Conservation (phyloP, 2,797 vertebrate species). For the Leptodactylus fallax region DNA sequence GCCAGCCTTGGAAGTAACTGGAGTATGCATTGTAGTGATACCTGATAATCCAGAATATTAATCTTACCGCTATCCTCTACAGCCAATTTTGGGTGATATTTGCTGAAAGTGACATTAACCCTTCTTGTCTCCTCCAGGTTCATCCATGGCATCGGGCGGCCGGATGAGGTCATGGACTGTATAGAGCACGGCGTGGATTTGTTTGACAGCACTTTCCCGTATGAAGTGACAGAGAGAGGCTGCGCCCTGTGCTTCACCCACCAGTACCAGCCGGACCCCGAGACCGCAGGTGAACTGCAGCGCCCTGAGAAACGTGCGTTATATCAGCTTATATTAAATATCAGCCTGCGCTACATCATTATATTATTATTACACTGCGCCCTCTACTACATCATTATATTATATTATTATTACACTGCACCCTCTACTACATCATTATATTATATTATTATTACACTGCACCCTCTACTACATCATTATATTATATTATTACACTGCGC, state of each 20-base stretch:
- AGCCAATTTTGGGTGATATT: not conserved
- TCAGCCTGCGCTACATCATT: not conserved
- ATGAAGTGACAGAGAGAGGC: constrained; percentile 90
- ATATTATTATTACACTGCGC: not conserved
- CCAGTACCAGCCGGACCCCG: constrained; percentile 77
- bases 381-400: too few species aligned
- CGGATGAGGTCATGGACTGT: constrained; percentile 90
- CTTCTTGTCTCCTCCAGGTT: constrained; percentile 19
- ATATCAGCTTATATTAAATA: not conserved
- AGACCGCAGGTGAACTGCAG: constrained; percentile 78
- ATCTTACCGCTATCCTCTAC: not conserved
- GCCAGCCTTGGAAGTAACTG: not conserved
- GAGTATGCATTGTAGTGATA: not conserved
- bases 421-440: not conserved
- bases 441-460: not conserved
- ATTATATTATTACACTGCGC: not conserved
- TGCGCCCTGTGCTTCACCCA: constrained; percentile 89
- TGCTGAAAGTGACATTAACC: not conserved
- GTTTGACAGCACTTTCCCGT: constrained; percentile 95
- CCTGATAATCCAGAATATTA: not conserved
- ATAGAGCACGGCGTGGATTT: constrained; percentile 92
- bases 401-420: not conserved
- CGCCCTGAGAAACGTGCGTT: not conserved
- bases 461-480: not conserved
- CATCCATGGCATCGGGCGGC: constrained; percentile 87